Conservation (phyloP, 2,888 invertebrate genomes). For the Acanthacorydalis orientalis region DNA sequence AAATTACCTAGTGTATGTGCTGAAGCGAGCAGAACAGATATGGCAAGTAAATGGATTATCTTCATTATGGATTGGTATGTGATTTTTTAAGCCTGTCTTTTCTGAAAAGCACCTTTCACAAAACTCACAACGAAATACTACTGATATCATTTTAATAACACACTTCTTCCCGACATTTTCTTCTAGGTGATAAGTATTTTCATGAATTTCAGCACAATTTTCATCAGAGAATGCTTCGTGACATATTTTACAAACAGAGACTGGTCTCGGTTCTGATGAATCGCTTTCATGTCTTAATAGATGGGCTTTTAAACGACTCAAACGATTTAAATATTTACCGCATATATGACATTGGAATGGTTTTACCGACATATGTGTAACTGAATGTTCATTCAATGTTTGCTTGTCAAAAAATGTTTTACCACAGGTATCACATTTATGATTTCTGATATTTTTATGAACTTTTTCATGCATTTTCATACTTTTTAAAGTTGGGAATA, state of each 20-base stretch:
- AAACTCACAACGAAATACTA: slow-evolving; percentile 34
- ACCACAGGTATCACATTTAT: slow-evolving; percentile 32
- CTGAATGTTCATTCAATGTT: slow-evolving; percentile 34
- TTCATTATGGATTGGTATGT: slow-evolving; percentile 28
- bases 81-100: slow-evolving; percentile 27
- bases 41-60: slow-evolving; percentile 34
- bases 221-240: slow-evolving; percentile 24
- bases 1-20: slow-evolving; percentile 32
- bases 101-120: slow-evolving; percentile 35
- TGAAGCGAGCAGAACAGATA: slow-evolving; percentile 35
- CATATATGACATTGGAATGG: slow-evolving; percentile 39
- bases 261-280: slow-evolving; percentile 17
- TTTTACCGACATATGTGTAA: slow-evolving; percentile 33
- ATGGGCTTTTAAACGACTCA: slow-evolving; percentile 33
- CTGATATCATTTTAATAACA: slow-evolving; percentile 29
- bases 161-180: slow-evolving; percentile 17
- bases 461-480: slow-evolving; percentile 6
- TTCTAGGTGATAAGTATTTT: slow-evolving; percentile 15
- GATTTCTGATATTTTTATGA: slow-evolving; percentile 18
- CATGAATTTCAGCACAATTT: slow-evolving; percentile 14
- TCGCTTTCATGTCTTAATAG: slow-evolving; percentile 32
- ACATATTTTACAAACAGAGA: slow-evolving; percentile 27
- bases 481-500: slow-evolving; percentile 1
- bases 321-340: slow-evolving; percentile 32
- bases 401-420: slow-evolving; percentile 35